Evolutionary conservation across 64 coral and sea anemone species (phyloP), one percentile per base, ranked within the genome.

Genomic region (Stichodactyla helianthus): DNA sequence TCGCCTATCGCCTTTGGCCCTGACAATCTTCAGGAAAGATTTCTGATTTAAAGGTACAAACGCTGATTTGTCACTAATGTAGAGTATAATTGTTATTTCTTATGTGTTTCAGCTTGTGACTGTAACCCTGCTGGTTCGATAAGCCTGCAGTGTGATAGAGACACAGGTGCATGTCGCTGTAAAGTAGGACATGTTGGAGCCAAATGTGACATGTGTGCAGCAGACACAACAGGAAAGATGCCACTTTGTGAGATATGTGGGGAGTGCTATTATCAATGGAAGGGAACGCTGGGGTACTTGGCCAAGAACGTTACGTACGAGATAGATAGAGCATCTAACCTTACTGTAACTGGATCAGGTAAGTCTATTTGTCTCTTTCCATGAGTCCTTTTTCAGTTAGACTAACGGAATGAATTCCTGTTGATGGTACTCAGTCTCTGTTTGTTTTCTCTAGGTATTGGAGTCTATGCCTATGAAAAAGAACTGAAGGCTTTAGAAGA

Each of bases 211-310:
- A 86, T 82, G 67, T 96, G 94, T 85, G 94, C 55, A 12, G 90
- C 74, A 12, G 87, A 95, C 59, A 95, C 94, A 9, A 23, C 88
- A 10, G 94, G 91, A 18, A 89, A 82, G 31, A 95, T 95, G 94
- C 94, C 94, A 8, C 62, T 82, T n/a, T 95, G 94, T 70, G 90
- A 95, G 54, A 87, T 92, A 0, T 95, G 94, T 17, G 94, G 90
- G 7, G 94, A 89, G 35, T 95, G 94, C 57, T 95, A 95, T 79
- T 82, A 92, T 63, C 91, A 92, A 68, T 95, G 94, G 94, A 95
- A 92, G 79, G 90, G 58, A 28, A 59, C 87, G 17, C 68, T 95
- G 23, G 84, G 87, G 14, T 77, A 88, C 7, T 56, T 95, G 83
- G 89, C 94, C 77, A 78, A 83, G 78, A 95, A 95, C 54, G 65